phyloP scores from a whole-genome alignment of 1,140 invertebrate genomes.

The Latrodectus geometricus region DNA sequence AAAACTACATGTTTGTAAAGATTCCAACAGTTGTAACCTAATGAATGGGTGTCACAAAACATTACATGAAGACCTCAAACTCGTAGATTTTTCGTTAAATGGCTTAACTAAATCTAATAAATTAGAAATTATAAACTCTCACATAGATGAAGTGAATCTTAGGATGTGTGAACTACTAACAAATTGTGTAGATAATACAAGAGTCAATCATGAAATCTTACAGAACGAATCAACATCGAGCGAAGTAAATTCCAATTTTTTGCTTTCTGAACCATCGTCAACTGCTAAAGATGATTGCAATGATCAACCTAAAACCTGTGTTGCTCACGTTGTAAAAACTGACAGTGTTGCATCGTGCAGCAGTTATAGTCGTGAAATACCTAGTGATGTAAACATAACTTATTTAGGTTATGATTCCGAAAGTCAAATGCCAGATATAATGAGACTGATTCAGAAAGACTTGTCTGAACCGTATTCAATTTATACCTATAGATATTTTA shows the following conservation, averaged over 20 bases:
- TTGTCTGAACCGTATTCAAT: conserved; percentile 99
- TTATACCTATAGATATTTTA: conserved; percentile 99
- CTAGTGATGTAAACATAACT: conserved; percentile 62
- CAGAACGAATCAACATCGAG: neutral
- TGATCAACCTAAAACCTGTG: neutral
- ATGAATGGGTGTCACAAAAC: conserved; percentile 56
- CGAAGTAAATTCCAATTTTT: neutral
- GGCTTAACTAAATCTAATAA: conserved; percentile 29
- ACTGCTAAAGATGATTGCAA: neutral
- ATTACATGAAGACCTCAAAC: conserved; percentile 42
- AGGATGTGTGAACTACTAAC: conserved; percentile 20
- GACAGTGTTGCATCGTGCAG: neutral
- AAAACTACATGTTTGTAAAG: conserved; percentile 41
- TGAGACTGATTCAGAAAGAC: conserved; percentile 98
- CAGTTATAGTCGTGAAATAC: neutral
- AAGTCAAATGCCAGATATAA: conserved; percentile 94
- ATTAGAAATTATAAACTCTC: conserved; percentile 32
- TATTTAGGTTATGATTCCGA: conserved; percentile 89
- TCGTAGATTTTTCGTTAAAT: conserved; percentile 39
- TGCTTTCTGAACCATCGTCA: neutral
- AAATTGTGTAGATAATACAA: neutral
- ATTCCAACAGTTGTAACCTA: conserved; percentile 20
- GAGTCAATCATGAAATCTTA: conserved; percentile 13
- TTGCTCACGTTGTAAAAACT: neutral
- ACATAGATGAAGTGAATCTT: conserved; percentile 35